Conservation (phyloP, 1,140 invertebrate species). For the Eufriesea mexicana region DNA sequence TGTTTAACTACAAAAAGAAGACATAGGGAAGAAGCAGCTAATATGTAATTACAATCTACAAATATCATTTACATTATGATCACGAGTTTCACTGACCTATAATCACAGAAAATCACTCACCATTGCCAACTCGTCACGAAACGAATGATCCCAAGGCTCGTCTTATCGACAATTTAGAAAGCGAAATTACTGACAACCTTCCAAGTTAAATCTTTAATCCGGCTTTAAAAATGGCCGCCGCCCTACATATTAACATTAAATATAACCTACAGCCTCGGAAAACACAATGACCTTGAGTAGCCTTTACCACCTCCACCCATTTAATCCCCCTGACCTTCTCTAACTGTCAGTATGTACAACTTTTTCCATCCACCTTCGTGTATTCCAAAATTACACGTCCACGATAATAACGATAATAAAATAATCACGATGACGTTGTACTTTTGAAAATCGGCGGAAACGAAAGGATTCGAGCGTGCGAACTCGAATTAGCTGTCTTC, state of each 20-base stretch:
- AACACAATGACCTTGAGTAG: not conserved
- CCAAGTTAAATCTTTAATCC: constrained; percentile 15
- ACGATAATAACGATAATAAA: not conserved
- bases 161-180: not conserved
- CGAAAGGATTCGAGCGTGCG: no score
- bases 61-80: not conserved
- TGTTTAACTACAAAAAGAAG: not conserved
- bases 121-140: not conserved
- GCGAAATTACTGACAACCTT: not conserved
- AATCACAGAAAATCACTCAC: not conserved
- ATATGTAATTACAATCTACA: not conserved
- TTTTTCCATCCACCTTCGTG: not conserved
- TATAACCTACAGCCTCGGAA: not conserved
- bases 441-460: no score
- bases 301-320: not conserved
- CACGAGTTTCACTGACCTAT: not conserved
- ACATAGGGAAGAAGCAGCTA: not conserved
- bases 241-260: constrained; percentile 17
- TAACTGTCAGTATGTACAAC: not conserved
- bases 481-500: no score
- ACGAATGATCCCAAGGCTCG: not conserved
- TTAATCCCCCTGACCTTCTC: not conserved
- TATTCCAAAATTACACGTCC: not conserved
- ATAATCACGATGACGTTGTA: no score
- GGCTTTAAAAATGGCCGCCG: not conserved